Evolutionary conservation across 2,113 vertebrate genomes (phyloP), one percentile per base, ranked within the genome.

Genomic region (Hippoglossus stenolepis): DNA sequence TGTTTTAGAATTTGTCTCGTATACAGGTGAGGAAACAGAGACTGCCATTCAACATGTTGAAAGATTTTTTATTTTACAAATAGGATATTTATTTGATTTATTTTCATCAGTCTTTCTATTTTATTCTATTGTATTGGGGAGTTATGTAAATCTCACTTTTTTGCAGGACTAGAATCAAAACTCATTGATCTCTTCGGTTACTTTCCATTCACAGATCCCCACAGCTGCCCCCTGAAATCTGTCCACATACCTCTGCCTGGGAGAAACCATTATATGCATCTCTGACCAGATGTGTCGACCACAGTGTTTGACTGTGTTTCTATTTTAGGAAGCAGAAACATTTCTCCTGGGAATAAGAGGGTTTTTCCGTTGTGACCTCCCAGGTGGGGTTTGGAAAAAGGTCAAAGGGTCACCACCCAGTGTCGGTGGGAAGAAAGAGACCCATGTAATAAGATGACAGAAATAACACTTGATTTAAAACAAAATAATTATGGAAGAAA

Each of bases 281-380:
- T 72, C 51, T 60, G 23, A 75, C 73, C 88, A 93, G 86, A 91
- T 85, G 85, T 85, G 73, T 63, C 3, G 28, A 82, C 60, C 70
- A 49, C 45, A 57, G 61, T 82, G 82, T 81, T 66, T 85, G 86
- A 88, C 70, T 47, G 67, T 79, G 73, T 24, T n/a, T 82, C 89
- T 91, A 91, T 92, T 92, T 91, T 73, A 70, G 78, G 91, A 86
- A 86, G 60, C 67, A 75, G 21, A 61, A 72, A 69, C 43, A 57
- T 69, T 75, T 61, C 88, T 6, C 26, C 24, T 17, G 85, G 85
- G 89, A 76, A 77, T 76, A 47, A 61, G 2, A 47, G 21, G 38
- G 21, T 38, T 72, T 90, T 88, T 86, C 74, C 79, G 83, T 40
- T 71, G 13, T 83, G 84, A 83, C 87, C 86, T 85, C 78, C 53